Evolutionary conservation across 1,140 invertebrate genomes (phyloP).

Genomic region (Ectropis grisescens): DNA sequence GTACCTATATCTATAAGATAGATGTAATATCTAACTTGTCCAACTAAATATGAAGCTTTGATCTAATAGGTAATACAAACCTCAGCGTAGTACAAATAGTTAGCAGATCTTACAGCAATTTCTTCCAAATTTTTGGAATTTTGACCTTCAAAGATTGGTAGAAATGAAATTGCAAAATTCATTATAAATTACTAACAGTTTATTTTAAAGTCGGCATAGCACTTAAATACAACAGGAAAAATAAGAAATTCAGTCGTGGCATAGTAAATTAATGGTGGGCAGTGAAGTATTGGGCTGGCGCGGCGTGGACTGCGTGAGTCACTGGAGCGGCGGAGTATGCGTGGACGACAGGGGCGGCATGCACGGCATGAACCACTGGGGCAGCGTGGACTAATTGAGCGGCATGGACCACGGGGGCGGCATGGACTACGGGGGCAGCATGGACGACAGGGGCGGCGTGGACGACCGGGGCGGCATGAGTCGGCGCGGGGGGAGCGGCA

Average conservation of each 20-base stretch:
- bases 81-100: too few species aligned
- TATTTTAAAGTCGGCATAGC: neutral
- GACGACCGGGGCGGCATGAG: conserved; percentile 19
- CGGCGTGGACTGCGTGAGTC: conserved; percentile 6
- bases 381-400: conserved; percentile 17
- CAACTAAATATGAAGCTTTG: too few species aligned
- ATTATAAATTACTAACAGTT: too few species aligned
- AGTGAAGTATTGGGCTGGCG: conserved; percentile 18
- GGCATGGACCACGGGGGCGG: conserved; percentile 13
- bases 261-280: conserved; percentile 41
- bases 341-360: conserved; percentile 10
- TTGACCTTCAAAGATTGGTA: too few species aligned
- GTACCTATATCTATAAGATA: too few species aligned
- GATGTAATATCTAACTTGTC: too few species aligned
- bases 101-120: too few species aligned
- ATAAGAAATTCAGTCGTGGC: conserved; percentile 1
- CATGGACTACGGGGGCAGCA: conserved; percentile 16
- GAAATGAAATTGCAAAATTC: too few species aligned
- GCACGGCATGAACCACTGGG: conserved; percentile 7
- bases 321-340: conserved; percentile 16
- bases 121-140: too few species aligned
- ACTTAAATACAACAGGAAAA: neutral
- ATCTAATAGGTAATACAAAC: too few species aligned
- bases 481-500: conserved; percentile 12
- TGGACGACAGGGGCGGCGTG: conserved; percentile 27